Conservation (phyloP, 2,797 vertebrate genomes). For the Sebastes melanostomus region DNA sequence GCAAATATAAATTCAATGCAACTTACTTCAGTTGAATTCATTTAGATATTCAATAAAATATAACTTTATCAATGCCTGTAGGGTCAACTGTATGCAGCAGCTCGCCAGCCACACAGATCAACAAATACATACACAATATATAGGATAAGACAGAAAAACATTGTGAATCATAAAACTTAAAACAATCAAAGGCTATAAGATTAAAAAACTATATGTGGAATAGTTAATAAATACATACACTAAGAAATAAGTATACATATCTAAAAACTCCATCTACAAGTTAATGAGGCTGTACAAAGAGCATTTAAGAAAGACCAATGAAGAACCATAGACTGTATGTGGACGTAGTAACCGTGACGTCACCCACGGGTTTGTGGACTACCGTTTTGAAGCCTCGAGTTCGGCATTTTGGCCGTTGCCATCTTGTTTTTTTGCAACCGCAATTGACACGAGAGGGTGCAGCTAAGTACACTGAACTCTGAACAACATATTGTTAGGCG, state of each 20-base stretch:
- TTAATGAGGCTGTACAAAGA: not conserved
- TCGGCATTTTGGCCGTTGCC: too few relatives aligned
- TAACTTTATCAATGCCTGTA: not conserved
- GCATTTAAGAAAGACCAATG: not conserved
- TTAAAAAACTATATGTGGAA: not conserved
- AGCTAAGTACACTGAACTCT: too few relatives aligned
- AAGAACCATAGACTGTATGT: too few relatives aligned
- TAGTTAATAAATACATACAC: not conserved
- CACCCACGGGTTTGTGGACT: too few relatives aligned
- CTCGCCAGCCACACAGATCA: not conserved
- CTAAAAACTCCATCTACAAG: not conserved
- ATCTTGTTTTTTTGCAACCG: too few relatives aligned
- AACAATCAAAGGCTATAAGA: not conserved
- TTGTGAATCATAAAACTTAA: not conserved
- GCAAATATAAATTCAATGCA: not conserved
- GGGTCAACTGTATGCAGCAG: not conserved
- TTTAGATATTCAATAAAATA: not conserved
- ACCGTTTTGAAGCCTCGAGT: fast-evolving
- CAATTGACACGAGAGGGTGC: too few relatives aligned
- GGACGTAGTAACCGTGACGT: too few relatives aligned
- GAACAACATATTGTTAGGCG: too few relatives aligned
- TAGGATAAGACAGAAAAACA: not conserved
- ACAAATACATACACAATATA: not conserved
- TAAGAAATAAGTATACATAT: not conserved
- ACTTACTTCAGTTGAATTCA: not conserved